Conservation (phyloP, 92 coral and sea anemone species). For the Porites cylindrica region DNA sequence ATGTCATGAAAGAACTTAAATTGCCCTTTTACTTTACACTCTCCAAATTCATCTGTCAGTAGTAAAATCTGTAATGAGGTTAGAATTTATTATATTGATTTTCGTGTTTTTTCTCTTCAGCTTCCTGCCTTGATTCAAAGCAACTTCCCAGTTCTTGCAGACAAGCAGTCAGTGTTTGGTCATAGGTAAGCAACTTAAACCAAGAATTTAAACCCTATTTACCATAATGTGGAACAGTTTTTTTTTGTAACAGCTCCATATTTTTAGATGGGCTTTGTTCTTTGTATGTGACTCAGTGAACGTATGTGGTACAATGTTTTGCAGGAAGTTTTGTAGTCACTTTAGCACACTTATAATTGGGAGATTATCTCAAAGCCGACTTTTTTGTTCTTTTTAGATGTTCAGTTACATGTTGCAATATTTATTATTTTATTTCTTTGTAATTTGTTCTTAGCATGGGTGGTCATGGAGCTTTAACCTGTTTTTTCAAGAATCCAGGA, state of each 20-base stretch:
- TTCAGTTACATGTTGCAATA: no score
- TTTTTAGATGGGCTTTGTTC: no score
- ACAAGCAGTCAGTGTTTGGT: slow-evolving; percentile 85
- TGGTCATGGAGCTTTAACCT: slow-evolving; percentile 96
- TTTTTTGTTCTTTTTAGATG: neutral
- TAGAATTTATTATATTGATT: no score
- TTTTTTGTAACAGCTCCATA: no score
- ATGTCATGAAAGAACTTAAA: no score
- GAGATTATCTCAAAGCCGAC: neutral
- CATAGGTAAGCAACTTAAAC: slow-evolving; percentile 75
- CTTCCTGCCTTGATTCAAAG: slow-evolving; percentile 90
- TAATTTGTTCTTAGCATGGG: slow-evolving; percentile 83
- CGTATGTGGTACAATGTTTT: no score
- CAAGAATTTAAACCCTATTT: neutral
- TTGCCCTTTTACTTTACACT: no score
- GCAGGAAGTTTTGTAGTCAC: no score
- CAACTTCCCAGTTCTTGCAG: slow-evolving; percentile 85
- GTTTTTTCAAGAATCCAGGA: slow-evolving; percentile 94
- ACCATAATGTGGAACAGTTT: neutral
- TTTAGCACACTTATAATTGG: no score
- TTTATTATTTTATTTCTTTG: neutral
- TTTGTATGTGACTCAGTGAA: no score
- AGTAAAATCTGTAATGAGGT: no score
- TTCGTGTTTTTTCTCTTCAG: slow-evolving; percentile 21
- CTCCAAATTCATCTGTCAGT: no score